These are phyloP conservation scores for Leiothrix lutea DNA, from an alignment of 2,113 vertebrate genomes.

Conservation along the genomic window DNA sequence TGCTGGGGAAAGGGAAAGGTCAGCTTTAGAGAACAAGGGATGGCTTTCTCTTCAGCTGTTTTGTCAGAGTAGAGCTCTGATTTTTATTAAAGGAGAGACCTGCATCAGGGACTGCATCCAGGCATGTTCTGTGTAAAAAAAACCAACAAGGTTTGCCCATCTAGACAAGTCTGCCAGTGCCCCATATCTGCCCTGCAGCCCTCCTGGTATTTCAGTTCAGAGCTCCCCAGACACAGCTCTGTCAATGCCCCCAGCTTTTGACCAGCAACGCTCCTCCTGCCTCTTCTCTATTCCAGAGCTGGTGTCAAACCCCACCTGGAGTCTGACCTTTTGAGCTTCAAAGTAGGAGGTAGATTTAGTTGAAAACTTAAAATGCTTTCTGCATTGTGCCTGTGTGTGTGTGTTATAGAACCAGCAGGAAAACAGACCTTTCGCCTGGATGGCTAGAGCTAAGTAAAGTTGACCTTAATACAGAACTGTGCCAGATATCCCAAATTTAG, in stretches of 20 bases:
- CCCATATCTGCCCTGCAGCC: not conserved
- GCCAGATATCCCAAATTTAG: slow-evolving; percentile 14
- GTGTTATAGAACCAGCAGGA: not conserved
- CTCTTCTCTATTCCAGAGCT: not conserved
- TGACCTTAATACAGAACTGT: slow-evolving; percentile 33
- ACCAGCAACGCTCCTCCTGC: not conserved
- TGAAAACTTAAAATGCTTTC: not conserved
- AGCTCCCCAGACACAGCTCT: not conserved
- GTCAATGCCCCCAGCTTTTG: not conserved
- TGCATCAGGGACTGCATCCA: not conserved
- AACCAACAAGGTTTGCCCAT: not conserved
- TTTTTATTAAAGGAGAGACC: slow-evolving; percentile 15
- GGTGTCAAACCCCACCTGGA: not conserved
- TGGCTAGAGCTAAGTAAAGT: slow-evolving; percentile 3
- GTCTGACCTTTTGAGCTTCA: slow-evolving; percentile 37
- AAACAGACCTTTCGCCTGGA: not conserved
- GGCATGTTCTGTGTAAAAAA: not conserved
- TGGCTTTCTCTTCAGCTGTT: slow-evolving; percentile 19
- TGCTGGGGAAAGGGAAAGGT: slow-evolving; percentile 8
- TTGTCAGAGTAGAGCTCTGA: not conserved
- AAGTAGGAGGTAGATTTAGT: slow-evolving; percentile 17
- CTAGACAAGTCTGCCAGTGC: not conserved
- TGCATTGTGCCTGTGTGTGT: not conserved
- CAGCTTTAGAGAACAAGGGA: slow-evolving; percentile 38
- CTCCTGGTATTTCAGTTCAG: not conserved